phyloP scores from a whole-genome alignment of 2,113 vertebrate species.

The Macheiramphus alcinus region DNA sequence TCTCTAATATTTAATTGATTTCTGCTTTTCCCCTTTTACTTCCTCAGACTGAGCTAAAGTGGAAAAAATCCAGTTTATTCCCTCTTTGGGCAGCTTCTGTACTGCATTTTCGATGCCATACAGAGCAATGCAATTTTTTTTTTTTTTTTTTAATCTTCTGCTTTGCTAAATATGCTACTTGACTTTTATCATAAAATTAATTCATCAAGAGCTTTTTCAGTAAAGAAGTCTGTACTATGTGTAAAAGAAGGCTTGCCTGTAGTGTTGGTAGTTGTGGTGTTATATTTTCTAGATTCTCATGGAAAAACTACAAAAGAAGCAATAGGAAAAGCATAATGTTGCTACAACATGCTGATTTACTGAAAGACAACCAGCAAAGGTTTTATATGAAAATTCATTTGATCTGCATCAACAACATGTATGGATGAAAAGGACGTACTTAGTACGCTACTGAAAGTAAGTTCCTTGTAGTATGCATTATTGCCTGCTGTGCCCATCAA shows the following conservation, averaged over 20 bases:
- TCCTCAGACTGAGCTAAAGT: background rate
- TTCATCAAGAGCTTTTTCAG: background rate
- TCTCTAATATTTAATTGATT: background rate
- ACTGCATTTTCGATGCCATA: background rate
- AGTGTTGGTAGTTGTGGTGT: background rate
- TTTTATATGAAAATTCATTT: slow-evolving; percentile 20
- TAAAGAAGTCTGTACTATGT: background rate
- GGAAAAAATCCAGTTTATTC: background rate
- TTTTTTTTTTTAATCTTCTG: background rate
- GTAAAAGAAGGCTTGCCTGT: background rate
- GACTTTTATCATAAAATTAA: background rate
- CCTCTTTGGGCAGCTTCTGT: background rate
- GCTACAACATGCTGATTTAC: background rate
- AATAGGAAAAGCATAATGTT: background rate
- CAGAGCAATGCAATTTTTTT: background rate
- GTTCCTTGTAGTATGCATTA: background rate
- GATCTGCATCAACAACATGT: background rate
- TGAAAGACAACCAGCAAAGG: background rate
- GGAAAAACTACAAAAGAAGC: background rate
- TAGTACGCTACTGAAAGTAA: background rate
- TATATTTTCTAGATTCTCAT: background rate
- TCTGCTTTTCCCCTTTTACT: background rate
- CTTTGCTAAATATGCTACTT: background rate
- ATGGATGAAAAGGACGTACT: background rate
- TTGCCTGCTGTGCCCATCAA: slow-evolving; percentile 28